phyloP scores from a whole-genome alignment of 2,113 vertebrate genomes.

The Xenus cinereus region DNA sequence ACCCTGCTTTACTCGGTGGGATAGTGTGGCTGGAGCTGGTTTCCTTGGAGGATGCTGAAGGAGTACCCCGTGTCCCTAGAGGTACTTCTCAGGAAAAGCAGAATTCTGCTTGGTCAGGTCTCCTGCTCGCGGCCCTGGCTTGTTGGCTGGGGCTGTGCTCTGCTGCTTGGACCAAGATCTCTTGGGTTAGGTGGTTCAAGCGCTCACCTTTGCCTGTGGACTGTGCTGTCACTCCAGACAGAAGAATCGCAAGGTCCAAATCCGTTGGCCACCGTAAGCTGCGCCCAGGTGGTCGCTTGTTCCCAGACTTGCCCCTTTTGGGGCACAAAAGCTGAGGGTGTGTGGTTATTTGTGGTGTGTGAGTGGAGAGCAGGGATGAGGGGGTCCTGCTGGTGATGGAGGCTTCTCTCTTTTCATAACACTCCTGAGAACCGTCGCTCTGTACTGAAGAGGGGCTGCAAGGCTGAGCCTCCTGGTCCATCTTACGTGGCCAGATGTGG shows the following conservation, averaged over 20 bases:
- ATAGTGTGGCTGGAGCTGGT: background rate
- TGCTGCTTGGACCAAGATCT: background rate
- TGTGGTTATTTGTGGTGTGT: background rate
- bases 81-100: background rate
- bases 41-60: background rate
- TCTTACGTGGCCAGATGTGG: fast-evolving
- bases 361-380: background rate
- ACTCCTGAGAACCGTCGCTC: fast-evolving
- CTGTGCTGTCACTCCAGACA: background rate
- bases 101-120: background rate
- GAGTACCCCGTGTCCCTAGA: fast-evolving
- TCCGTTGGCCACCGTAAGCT: background rate
- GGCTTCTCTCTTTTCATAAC: background rate
- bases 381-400: background rate
- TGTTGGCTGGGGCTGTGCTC: background rate
- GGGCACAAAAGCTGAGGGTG: background rate
- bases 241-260: background rate
- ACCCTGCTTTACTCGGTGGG: background rate
- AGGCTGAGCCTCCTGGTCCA: background rate
- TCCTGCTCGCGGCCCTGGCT: background rate
- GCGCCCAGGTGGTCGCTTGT: background rate
- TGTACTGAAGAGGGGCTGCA: fast-evolving
- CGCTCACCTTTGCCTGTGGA: background rate
- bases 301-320: background rate
- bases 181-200: background rate